Evolutionary conservation across 1,140 invertebrate genomes (phyloP).

Genomic region (Zophobas morio): DNA sequence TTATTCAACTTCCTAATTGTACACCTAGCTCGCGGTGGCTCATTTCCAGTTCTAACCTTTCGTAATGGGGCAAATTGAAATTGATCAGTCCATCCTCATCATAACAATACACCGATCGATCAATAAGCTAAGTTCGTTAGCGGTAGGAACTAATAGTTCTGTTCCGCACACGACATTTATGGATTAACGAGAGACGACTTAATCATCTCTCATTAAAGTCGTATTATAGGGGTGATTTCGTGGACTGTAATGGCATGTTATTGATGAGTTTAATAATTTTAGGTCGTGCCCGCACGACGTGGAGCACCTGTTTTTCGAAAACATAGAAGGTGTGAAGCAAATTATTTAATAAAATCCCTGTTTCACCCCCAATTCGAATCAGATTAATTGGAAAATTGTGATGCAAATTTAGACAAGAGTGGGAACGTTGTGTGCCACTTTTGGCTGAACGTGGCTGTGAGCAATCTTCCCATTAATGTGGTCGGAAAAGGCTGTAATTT

Average conservation of each 20-base stretch:
- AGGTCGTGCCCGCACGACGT: constrained; percentile 27
- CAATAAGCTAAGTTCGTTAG: not conserved
- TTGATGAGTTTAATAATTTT: constrained; percentile 26
- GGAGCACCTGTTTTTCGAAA: constrained; percentile 27
- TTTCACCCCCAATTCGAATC: constrained; percentile 1
- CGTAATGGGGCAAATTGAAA: too few species aligned
- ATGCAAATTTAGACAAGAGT: not conserved
- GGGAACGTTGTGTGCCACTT: not conserved
- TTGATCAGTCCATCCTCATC: not conserved
- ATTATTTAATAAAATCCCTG: not conserved
- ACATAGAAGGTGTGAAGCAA: constrained; percentile 22
- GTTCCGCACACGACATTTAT: not conserved
- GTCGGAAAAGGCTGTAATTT: not conserved
- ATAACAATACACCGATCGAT: constrained; percentile 19
- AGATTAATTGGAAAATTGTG: constrained; percentile 9
- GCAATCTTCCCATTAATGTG: not conserved
- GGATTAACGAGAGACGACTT: not conserved
- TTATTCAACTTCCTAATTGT: too few species aligned
- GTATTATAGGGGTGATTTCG: not conserved
- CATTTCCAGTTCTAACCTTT: too few species aligned
- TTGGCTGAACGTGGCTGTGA: not conserved
- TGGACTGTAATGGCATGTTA: not conserved
- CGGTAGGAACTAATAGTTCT: not conserved
- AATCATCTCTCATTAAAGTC: not conserved
- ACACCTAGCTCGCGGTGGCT: too few species aligned